Base-by-base conservation (phyloP, 2,888 invertebrate species). In the Acanthosoma haemorrhoidale region DNA sequence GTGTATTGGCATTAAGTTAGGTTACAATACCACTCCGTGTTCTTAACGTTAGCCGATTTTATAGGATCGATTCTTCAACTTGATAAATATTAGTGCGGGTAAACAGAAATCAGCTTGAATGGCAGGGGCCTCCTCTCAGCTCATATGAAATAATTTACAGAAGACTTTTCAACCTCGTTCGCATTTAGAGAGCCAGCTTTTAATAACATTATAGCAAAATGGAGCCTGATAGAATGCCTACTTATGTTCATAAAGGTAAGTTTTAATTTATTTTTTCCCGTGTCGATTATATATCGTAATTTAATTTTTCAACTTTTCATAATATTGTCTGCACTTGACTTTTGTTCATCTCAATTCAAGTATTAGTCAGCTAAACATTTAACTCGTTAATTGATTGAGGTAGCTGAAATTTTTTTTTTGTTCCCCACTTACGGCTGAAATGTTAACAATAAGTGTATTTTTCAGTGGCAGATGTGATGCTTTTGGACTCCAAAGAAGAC, bases 401-500 rank as follows among this genome's bases (percentile, higher is more conserved):
- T 36, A 36, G 13, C 8, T 36, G 36, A 8, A 36, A 36, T 13
- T 36, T 36, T 36, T 36, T 36, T 36, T 36, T 36, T 36, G 8
- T 36, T 36, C 36, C 8, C 36, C 36, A 9, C 36, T 36, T 13
- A 13, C 3, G 13, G 5, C 8, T 31, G 15, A 58, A 58, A 58
- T 36, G 32, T 18, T 59, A 11, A 34, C 13, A 59, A 32, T 18
- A 21, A 31, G 16, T 57, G 2, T 34, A 15, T 57, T 43, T 67
- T 67, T 2, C 34, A 67, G 67, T 67, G n/a, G 29, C 51, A 8
- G 67, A 67, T 34, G 43, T 57, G 31, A 18, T 67, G 32, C 51
- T 67, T 18, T 21, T 67, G 31, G 67, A 67, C 32, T 67, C 68
- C 13, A 68, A 59, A 59, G 68, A 68, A 25, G 68, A 68, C 29